Evolutionary conservation across 37 sponge, comb jelly and placozoan species (phyloP).

Genomic region (Ephydatia muelleri): DNA sequence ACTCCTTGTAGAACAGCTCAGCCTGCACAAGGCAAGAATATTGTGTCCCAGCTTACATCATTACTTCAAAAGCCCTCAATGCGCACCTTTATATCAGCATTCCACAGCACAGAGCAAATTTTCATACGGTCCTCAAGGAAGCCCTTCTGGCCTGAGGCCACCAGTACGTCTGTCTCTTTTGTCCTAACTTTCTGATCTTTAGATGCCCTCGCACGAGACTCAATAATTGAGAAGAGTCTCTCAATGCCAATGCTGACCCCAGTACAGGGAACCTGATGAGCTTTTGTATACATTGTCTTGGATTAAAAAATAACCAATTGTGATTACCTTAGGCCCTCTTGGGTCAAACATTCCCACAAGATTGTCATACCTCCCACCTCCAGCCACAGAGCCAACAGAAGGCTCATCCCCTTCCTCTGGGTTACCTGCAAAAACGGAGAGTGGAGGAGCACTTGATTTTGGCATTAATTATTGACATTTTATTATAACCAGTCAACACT

Average conservation of each 20-base stretch:
- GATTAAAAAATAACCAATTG: background rate
- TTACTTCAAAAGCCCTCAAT: background rate
- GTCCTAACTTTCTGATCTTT: slow-evolving; percentile 6
- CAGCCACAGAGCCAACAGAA: slow-evolving; percentile 80
- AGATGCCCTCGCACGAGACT: slow-evolving; percentile 39
- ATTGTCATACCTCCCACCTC: slow-evolving; percentile 89
- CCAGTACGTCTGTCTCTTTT: slow-evolving; percentile 60
- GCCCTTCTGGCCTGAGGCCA: slow-evolving; percentile 68
- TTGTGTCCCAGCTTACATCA: too few species aligned
- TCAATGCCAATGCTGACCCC: slow-evolving; percentile 88
- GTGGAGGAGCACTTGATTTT: too few species aligned
- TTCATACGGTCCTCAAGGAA: slow-evolving; percentile 53
- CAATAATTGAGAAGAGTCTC: slow-evolving; percentile 75
- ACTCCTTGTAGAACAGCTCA: slow-evolving; percentile 62
- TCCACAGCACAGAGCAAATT: slow-evolving; percentile 57
- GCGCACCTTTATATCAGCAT: slow-evolving; percentile 43
- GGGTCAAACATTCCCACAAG: slow-evolving; percentile 88
- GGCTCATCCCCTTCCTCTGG: slow-evolving; percentile 21
- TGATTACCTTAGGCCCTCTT: slow-evolving; percentile 37
- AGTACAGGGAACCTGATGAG: slow-evolving; percentile 70
- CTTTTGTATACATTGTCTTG: background rate
- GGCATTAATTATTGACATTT: too few species aligned
- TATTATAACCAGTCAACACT: slow-evolving; percentile 33
- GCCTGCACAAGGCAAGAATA: too few species aligned
- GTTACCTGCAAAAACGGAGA: background rate